A percentile compares a stretch with the other conserved stretches of the same genome.
Evolutionary conservation across 2,797 vertebrate genomes (phyloP).

Genomic region (Micromesistius poutassou): DNA sequence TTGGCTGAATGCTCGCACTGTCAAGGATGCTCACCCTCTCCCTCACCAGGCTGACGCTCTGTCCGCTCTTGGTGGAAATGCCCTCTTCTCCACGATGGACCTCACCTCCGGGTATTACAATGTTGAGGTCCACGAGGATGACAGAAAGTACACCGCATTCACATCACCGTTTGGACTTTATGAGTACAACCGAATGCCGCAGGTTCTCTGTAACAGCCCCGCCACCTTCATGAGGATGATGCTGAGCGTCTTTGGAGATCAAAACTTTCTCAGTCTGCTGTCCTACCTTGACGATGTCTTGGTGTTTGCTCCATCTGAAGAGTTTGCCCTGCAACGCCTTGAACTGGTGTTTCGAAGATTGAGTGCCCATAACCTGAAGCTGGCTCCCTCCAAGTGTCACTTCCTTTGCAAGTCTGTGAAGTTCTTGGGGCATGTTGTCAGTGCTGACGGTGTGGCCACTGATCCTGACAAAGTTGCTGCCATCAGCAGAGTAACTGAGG

Average conservation of each 20-base stretch:
- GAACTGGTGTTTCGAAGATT: neutral
- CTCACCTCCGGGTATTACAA: neutral
- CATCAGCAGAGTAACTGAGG: neutral
- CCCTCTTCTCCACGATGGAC: neutral
- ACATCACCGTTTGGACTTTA: no score
- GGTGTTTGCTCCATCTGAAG: neutral
- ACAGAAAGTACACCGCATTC: constrained; percentile 7
- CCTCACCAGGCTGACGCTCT: neutral
- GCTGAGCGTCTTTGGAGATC: neutral
- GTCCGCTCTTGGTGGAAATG: neutral
- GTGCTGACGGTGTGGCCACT: neutral
- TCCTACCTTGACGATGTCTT: no score
- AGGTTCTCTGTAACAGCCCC: neutral
- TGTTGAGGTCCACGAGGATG: neutral
- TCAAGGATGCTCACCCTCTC: no score
- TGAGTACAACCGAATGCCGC: neutral
- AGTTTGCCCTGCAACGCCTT: neutral
- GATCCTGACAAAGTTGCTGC: neutral
- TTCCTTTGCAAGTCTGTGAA: neutral
- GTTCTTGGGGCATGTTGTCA: constrained; percentile 5
- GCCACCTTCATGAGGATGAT: neutral
- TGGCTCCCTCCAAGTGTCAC: neutral
- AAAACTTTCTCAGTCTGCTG: neutral
- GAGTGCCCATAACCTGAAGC: neutral
- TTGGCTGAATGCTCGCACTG: no score